These are phyloP conservation scores for Drosophila eohydei DNA, from an alignment of 2,888 invertebrate species.

Conservation along the genomic window DNA sequence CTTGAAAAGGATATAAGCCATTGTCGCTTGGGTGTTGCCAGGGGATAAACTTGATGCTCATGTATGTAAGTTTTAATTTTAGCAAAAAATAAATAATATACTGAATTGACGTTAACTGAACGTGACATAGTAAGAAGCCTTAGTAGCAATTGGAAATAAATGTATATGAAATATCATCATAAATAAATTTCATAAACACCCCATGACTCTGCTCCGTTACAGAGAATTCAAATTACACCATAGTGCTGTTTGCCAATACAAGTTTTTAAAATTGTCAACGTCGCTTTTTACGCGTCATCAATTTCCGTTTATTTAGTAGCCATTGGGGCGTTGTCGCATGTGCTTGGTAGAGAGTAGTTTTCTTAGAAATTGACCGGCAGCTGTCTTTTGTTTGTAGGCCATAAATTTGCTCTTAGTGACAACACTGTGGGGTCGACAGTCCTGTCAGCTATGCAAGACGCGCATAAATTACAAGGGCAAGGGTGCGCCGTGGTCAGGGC, in stretches of 20 bases:
- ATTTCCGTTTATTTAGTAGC: constrained; percentile 74
- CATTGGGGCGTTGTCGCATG: constrained; percentile 57
- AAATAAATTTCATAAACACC: constrained; percentile 11
- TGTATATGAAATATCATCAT: not conserved
- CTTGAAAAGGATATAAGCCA: not conserved
- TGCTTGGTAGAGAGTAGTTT: constrained; percentile 47
- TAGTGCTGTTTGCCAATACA: constrained; percentile 50
- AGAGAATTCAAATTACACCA: constrained; percentile 34
- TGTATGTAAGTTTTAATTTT: constrained; percentile 1
- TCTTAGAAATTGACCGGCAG: constrained; percentile 53
- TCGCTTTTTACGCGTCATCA: constrained; percentile 74
- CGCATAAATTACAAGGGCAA: constrained; percentile 69
- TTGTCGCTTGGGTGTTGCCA: constrained; percentile 5
- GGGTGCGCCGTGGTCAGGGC: constrained; percentile 47
- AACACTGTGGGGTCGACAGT: constrained; percentile 17
- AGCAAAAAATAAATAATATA: constrained; percentile 7
- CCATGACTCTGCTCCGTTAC: constrained; percentile 9
- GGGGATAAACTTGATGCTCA: not conserved
- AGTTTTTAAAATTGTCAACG: constrained; percentile 75
- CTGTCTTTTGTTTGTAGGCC: constrained; percentile 74
- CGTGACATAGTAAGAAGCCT: not conserved
- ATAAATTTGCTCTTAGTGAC: constrained; percentile 56
- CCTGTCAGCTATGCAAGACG: constrained; percentile 47
- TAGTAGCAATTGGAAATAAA: not conserved
- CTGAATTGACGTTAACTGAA: not conserved